Evolutionary conservation across 2,888 invertebrate genomes (phyloP).

Genomic region (Gari tellinella): DNA sequence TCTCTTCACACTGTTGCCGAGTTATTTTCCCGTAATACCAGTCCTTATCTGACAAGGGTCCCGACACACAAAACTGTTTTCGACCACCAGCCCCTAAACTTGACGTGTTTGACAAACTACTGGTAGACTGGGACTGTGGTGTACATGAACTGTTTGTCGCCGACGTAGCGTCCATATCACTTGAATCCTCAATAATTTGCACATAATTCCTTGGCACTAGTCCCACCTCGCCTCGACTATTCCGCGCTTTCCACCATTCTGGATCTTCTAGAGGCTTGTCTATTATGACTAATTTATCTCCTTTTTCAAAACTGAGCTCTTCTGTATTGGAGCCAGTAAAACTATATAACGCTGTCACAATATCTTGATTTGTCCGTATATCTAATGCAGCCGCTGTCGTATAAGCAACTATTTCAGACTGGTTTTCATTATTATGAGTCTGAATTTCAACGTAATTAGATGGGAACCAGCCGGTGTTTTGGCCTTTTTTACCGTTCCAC

Average conservation of each 20-base stretch:
- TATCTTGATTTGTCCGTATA: conserved; percentile 86
- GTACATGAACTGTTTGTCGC: conserved; percentile 76
- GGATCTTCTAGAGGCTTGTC: conserved; percentile 98
- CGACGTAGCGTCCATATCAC: conserved; percentile 68
- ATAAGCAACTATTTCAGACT: conserved; percentile 68
- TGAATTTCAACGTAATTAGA: conserved; percentile 94
- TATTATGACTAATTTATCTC: conserved; percentile 96
- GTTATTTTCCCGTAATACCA: conserved; percentile 99
- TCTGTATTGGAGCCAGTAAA: conserved; percentile 91
- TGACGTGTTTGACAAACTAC: conserved; percentile 80
- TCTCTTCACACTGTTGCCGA: conserved; percentile 97
- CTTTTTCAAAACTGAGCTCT: conserved; percentile 98
- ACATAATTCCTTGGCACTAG: conserved; percentile 92
- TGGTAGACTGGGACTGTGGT: conserved; percentile 82
- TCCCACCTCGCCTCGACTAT: conserved; percentile 95
- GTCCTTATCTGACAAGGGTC: conserved; percentile 86
- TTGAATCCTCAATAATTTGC: conserved; percentile 78
- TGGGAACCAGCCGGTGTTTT: conserved; percentile 95
- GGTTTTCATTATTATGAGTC: conserved; percentile 45
- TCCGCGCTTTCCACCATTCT: conserved; percentile 99
- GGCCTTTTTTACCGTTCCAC: conserved; percentile 93
- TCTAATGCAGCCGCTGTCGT: conserved; percentile 75
- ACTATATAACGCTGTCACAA: conserved; percentile 95
- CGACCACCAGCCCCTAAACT: conserved; percentile 71
- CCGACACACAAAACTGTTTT: conserved; percentile 79